Conservation (phyloP, 2,797 vertebrate genomes). For the Sphenopsis melanotis region DNA sequence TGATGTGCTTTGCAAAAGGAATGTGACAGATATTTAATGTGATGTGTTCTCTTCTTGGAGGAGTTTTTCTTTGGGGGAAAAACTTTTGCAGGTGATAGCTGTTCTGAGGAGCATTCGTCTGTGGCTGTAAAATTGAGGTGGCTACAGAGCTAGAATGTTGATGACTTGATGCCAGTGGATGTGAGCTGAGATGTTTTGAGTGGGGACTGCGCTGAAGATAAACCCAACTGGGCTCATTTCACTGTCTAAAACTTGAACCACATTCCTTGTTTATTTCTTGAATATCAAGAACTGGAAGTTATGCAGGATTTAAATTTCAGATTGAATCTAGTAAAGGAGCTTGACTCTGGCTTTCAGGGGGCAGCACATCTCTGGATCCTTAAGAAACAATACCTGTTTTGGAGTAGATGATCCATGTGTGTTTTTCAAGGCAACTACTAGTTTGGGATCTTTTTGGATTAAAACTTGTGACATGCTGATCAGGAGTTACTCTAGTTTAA, state of each 20-base stretch:
- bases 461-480: background rate
- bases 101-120: background rate
- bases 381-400: background rate
- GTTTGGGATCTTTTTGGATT: background rate
- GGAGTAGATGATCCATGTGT: background rate
- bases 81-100: background rate
- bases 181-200: background rate
- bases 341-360: background rate
- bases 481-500: background rate
- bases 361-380: background rate
- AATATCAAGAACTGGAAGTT: background rate
- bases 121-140: background rate
- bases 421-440: background rate
- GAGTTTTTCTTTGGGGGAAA: background rate
- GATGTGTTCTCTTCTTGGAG: background rate
- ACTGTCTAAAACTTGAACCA: background rate
- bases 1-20: background rate
- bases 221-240: background rate
- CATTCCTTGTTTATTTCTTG: background rate
- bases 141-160: background rate
- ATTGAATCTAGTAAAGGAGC: background rate
- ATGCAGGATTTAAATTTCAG: background rate
- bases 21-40: background rate
- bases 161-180: background rate
- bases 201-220: background rate